These are phyloP conservation scores for Chrysemys picta DNA, from an alignment of 2,113 vertebrate species.

Conservation along the genomic window DNA sequence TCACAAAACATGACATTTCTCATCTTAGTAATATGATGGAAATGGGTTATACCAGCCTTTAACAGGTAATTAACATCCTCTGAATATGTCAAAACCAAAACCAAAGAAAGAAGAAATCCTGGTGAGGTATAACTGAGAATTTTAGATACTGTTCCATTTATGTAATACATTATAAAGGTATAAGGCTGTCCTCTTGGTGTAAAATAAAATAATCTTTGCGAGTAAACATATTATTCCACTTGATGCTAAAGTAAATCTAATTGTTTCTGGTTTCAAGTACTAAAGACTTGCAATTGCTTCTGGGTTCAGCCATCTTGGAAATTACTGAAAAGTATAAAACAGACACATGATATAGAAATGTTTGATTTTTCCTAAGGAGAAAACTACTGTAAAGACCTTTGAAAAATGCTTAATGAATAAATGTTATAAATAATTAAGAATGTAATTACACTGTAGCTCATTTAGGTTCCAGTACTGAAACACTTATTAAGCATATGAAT, in stretches of 20 bases:
- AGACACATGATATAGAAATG: background rate
- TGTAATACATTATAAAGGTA: background rate
- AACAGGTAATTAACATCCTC: background rate
- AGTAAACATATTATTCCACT: background rate
- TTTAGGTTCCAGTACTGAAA: background rate
- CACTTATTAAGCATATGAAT: background rate
- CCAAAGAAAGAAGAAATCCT: background rate
- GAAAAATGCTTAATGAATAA: background rate
- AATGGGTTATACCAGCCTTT: background rate
- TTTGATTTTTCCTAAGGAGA: background rate
- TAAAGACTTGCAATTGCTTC: background rate
- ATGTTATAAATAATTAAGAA: background rate
- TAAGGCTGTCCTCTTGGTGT: background rate
- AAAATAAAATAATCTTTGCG: background rate
- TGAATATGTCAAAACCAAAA: background rate
- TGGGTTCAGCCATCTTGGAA: background rate
- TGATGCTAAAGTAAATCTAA: background rate
- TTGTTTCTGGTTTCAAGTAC: background rate
- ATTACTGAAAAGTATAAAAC: background rate
- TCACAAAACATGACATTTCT: background rate
- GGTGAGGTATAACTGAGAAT: background rate
- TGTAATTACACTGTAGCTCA: background rate
- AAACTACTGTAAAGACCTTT: background rate
- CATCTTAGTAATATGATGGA: background rate
- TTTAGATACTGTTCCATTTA: background rate